phyloP scores from a whole-genome alignment of 2,888 invertebrate genomes.

The Stratiomys singularior region DNA sequence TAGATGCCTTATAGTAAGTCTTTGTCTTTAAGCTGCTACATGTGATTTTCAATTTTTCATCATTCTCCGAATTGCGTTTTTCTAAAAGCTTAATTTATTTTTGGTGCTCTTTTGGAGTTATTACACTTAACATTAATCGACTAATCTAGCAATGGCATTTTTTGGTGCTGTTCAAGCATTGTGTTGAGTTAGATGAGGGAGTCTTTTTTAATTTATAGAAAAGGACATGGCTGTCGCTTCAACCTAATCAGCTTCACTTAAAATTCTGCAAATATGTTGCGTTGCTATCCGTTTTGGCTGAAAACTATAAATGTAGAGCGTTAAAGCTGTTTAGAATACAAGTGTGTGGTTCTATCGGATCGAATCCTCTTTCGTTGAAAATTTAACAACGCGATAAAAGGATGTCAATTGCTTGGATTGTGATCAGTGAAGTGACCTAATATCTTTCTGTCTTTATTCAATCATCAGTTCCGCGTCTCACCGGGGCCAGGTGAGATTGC shows the following conservation, averaged over 20 bases:
- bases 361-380: too few relatives aligned
- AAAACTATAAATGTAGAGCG: too few relatives aligned
- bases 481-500: neutral
- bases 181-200: neutral
- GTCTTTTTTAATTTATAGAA: too few relatives aligned
- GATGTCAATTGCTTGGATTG: neutral
- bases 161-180: neutral
- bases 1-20: neutral
- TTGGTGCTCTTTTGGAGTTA: conserved; percentile 15
- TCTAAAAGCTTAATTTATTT: neutral
- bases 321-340: too few relatives aligned
- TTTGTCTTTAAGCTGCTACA: conserved; percentile 14
- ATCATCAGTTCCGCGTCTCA: conserved; percentile 6
- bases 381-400: neutral
- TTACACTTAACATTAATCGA: neutral
- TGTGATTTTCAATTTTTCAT: neutral
- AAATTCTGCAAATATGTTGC: too few relatives aligned
- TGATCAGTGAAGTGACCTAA: neutral
- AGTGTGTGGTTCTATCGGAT: too few relatives aligned
- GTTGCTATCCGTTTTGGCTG: too few relatives aligned
- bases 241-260: too few relatives aligned
- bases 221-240: too few relatives aligned
- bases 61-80: neutral
- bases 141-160: conserved; percentile 14
- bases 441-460: neutral